These are phyloP conservation scores for Chrysemys picta DNA, from an alignment of 2,113 vertebrate species.

Conservation along the genomic window DNA sequence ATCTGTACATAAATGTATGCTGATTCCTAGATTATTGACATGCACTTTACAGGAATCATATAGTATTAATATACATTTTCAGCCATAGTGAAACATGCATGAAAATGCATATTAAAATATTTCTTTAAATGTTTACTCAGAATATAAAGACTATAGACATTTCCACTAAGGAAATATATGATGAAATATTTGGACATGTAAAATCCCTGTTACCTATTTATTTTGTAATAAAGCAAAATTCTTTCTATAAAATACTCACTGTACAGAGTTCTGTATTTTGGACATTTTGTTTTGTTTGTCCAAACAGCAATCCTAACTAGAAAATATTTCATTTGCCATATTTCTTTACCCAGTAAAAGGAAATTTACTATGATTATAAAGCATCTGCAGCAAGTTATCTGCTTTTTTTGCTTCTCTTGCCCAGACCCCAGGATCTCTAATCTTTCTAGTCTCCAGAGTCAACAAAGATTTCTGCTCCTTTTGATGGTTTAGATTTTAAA, in stretches of 20 bases:
- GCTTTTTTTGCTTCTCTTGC: not conserved
- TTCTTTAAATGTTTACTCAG: not conserved
- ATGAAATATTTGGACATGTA: not conserved
- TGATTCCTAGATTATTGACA: slow-evolving; percentile 1
- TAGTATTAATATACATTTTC: not conserved
- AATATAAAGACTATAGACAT: not conserved
- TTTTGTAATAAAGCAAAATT: not conserved
- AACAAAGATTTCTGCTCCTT: not conserved
- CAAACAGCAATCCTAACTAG: not conserved
- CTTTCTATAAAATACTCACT: not conserved
- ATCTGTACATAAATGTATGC: not conserved
- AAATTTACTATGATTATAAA: not conserved
- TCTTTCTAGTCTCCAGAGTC: not conserved
- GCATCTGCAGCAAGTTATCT: not conserved
- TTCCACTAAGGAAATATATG: not conserved
- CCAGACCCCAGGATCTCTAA: not conserved
- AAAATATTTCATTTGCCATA: not conserved
- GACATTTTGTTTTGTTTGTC: not conserved
- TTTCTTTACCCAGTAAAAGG: not conserved
- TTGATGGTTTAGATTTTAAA: not conserved
- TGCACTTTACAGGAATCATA: not conserved
- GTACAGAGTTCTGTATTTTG: not conserved
- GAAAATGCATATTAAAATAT: not conserved
- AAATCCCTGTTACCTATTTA: not conserved
- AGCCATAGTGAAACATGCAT: not conserved